These are phyloP conservation scores for Zygothrica quintamaculata DNA, from an alignment of 2,888 invertebrate genomes.

Conservation along the genomic window DNA sequence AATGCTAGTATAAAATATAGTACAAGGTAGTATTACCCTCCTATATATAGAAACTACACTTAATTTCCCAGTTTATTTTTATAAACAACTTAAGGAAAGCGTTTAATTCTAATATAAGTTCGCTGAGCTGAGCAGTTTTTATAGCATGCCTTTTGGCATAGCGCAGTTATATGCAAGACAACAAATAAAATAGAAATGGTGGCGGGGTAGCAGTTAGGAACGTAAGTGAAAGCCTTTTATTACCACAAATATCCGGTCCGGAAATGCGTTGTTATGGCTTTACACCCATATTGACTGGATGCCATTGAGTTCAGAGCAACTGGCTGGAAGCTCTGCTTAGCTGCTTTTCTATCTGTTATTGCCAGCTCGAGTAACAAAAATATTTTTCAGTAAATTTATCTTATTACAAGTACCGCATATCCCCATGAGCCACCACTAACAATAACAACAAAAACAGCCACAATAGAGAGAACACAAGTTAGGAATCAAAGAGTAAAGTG, in stretches of 20 bases:
- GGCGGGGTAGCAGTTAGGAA: not conserved
- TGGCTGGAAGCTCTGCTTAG: constrained; percentile 10
- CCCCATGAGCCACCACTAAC: not conserved
- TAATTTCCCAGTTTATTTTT: too few species aligned
- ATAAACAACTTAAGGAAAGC: too few species aligned
- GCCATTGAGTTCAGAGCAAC: not conserved
- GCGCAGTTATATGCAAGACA: not conserved
- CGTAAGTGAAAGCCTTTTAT: constrained; percentile 40
- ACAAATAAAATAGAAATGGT: not conserved
- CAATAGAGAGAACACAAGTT: too few species aligned
- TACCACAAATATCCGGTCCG: constrained; percentile 28
- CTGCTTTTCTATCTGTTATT: constrained; percentile 46
- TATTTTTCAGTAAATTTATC: constrained; percentile 57
- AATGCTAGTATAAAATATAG: too few species aligned
- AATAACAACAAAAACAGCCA: constrained; percentile 21
- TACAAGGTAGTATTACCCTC: too few species aligned
- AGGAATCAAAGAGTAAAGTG: not conserved
- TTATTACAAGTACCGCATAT: constrained; percentile 16
- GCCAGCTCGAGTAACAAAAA: constrained; percentile 35
- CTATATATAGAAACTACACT: too few species aligned
- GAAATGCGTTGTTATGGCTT: constrained; percentile 55
- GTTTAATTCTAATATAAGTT: too few species aligned
- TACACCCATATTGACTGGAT: constrained; percentile 39
- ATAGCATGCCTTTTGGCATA: constrained; percentile 5
- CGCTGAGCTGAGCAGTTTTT: constrained; percentile 7